These are phyloP conservation scores for Danio albolineatus DNA, from an alignment of 2,797 vertebrate genomes.

Conservation along the genomic window DNA sequence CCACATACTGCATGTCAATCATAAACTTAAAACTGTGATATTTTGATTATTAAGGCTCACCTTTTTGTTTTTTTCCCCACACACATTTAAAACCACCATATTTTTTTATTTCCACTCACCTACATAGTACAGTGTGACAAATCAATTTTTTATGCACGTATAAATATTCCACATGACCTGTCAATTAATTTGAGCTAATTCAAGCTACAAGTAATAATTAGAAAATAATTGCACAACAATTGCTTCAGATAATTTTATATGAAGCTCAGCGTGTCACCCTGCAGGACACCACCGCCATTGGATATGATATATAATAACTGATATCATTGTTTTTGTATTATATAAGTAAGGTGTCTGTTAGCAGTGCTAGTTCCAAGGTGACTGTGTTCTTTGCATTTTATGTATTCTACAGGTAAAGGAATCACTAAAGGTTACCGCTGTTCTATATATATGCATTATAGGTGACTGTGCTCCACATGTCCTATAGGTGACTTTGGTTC, in stretches of 20 bases:
- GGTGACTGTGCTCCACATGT: constrained; percentile 20
- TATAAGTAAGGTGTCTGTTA: constrained; percentile 35
- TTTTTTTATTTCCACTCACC: not conserved
- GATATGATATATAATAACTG: not conserved
- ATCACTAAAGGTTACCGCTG: constrained; percentile 7
- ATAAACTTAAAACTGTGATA: too few species aligned
- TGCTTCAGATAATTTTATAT: constrained; percentile 16
- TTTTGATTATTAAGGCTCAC: too few species aligned
- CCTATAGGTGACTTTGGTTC: constrained; percentile 44
- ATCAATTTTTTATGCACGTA: not conserved
- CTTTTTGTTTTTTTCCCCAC: not conserved
- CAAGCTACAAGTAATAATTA: not conserved
- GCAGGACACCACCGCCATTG: constrained; percentile 4
- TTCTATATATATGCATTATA: constrained; percentile 37
- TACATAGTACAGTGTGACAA: not conserved
- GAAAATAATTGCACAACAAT: not conserved
- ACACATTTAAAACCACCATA: too few species aligned
- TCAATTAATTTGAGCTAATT: not conserved
- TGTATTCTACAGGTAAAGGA: constrained; percentile 16
- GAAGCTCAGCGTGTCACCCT: constrained; percentile 1
- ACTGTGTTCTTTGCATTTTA: constrained; percentile 39
- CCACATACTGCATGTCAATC: too few species aligned
- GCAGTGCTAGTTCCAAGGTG: constrained; percentile 34
- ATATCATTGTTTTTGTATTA: constrained; percentile 12
- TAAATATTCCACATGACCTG: not conserved